A percentile compares a stretch with the other conserved stretches of the same genome.
Evolutionary conservation across 1,140 invertebrate species (phyloP).

Genomic region (Triops cancriformis): DNA sequence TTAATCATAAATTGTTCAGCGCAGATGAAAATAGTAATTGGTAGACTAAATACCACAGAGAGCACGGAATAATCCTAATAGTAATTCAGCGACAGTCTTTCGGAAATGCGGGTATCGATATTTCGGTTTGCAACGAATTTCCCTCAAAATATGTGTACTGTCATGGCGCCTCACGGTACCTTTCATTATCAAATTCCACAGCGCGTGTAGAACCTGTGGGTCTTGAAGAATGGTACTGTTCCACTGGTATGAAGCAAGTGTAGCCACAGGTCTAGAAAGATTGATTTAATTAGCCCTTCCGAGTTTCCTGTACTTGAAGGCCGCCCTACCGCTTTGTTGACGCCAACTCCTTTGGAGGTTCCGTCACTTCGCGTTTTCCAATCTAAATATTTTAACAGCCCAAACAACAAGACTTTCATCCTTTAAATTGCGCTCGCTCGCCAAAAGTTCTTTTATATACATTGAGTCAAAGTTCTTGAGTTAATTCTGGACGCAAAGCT

Average conservation of each 20-base stretch:
- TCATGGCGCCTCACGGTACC: too few relatives aligned
- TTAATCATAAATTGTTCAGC: not conserved
- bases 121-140: not conserved
- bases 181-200: too few relatives aligned
- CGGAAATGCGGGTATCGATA: too few relatives aligned
- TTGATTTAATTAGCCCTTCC: not conserved
- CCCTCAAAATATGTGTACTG: not conserved
- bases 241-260: not conserved
- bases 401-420: not conserved
- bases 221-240: not conserved
- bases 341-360: not conserved
- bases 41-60: too few relatives aligned
- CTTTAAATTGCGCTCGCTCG: not conserved
- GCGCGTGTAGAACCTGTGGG: not conserved
- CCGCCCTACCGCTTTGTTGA: not conserved
- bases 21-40: not conserved
- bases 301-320: not conserved
- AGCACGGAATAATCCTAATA: too few relatives aligned
- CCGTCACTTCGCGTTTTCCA: not conserved
- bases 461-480: not conserved
- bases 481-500: constrained; percentile 2
- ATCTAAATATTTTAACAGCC: not conserved
- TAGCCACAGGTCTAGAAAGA: not conserved
- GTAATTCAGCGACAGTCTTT: too few relatives aligned
- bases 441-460: not conserved